Evolutionary conservation across 1,140 invertebrate genomes (phyloP), one percentile per base, ranked within the genome.

Genomic region (Drosophila kurseongensis): DNA sequence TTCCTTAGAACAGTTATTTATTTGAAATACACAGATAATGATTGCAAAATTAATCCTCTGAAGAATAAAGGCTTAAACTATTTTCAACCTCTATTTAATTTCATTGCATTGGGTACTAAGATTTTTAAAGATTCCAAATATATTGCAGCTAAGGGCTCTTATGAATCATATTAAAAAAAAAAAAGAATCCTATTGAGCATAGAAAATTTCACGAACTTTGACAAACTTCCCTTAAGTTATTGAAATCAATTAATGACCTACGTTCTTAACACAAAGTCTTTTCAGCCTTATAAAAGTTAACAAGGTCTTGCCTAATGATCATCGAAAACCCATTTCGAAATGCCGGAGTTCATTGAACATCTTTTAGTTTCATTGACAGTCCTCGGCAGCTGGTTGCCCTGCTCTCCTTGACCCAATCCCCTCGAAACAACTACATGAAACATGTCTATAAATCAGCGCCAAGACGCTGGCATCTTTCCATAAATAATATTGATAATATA

Each of bases 351-450:
- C 65, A 71, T 27, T 71, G 51, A 71, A 71, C 66, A 71, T 47
- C 29, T 48, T 57, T 55, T 36, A n/a, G 2, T 50, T n/a, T 50
- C 10, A 57, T 68, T 71, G 50, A 35, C 52, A 38, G 23, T 57
- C 61, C 52, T 27, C 45, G 42, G 61, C 63, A 68, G 74, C 55
- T 77, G 73, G 18, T 6, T 9, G 12, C 36, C 75, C 66, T 66
- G 67, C 40, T 82, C 51, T 61, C 82, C 82, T 86, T 86, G 82
- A 88, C 83, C 83, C 83, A 65, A 83, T 82, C 65, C 13, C 40
- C 60, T 45, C 14, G 14, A 45, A 32, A 32, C 18, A 66, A 67
- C 48, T 67, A 35, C 14, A 14, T 48, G 36, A 38, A 29, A 52
- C 23, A 23, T 48, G 50, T 45, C 83, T 61, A 86, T 88, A 89